These are phyloP conservation scores for Standfussiana lucernea DNA, from an alignment of 2,888 invertebrate species.

Conservation along the genomic window DNA sequence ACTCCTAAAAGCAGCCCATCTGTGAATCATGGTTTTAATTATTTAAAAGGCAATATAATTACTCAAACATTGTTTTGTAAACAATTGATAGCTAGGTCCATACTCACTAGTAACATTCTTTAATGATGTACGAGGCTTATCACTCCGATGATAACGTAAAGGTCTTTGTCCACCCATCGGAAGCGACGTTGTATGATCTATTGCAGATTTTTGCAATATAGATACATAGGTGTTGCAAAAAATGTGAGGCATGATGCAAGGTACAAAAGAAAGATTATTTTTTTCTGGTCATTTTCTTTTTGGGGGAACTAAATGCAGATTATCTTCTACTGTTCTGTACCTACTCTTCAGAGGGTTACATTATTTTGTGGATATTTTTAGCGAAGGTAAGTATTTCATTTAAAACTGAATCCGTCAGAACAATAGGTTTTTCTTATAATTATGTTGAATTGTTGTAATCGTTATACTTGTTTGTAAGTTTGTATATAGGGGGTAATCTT, in stretches of 20 bases:
- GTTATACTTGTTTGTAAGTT: no score
- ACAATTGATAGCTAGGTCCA: background rate
- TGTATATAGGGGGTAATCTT: no score
- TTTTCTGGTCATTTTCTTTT: background rate
- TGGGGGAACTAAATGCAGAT: background rate
- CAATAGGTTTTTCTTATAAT: background rate
- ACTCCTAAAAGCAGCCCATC: background rate
- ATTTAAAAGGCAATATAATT: slow-evolving; percentile 24
- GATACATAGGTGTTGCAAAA: background rate
- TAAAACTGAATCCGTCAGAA: background rate
- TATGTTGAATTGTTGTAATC: background rate
- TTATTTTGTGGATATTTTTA: background rate
- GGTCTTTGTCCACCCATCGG: slow-evolving; percentile 36
- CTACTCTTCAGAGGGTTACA: background rate
- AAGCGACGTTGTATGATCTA: background rate
- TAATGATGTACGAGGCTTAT: slow-evolving; percentile 26
- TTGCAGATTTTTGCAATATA: background rate
- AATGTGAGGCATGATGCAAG: background rate
- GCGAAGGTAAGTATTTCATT: background rate
- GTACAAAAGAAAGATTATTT: background rate
- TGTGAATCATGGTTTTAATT: background rate
- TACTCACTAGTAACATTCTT: background rate
- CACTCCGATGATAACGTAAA: slow-evolving; percentile 34
- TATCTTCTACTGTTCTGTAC: background rate
- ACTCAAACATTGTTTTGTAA: slow-evolving; percentile 20